phyloP scores from a whole-genome alignment of 2,113 vertebrate species.

The Ictalurus furcatus region DNA sequence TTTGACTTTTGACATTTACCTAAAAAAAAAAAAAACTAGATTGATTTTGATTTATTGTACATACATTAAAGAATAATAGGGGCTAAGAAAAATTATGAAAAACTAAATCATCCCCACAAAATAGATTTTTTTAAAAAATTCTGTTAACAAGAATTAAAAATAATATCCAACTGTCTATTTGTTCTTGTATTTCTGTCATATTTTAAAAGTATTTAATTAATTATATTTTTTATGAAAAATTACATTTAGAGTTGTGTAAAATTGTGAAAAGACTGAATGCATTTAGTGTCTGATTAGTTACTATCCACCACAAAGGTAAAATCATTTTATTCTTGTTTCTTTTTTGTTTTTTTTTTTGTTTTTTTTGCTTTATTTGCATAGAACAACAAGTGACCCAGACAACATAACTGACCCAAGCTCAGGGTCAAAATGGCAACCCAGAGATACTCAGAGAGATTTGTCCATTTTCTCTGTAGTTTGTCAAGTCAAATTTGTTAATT shows the following conservation, averaged over 20 bases:
- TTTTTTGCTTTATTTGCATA: not conserved
- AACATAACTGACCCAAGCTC: not conserved
- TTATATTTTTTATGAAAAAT: not conserved
- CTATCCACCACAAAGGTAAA: too few relatives aligned
- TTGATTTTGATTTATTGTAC: too few relatives aligned
- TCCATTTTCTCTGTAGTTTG: not conserved
- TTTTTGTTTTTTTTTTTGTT: too few relatives aligned
- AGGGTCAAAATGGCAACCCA: not conserved
- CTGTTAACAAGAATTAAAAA: too few relatives aligned
- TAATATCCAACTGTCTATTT: not conserved
- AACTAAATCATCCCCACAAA: too few relatives aligned
- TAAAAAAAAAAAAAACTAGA: too few relatives aligned
- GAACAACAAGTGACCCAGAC: not conserved
- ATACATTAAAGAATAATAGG: too few relatives aligned
- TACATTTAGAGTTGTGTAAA: not conserved
- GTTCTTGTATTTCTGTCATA: not conserved
- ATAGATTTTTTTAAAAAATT: too few relatives aligned
- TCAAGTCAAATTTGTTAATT: not conserved
- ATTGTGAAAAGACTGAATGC: not conserved
- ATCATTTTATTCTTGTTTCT: too few relatives aligned
- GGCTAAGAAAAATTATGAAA: too few relatives aligned
- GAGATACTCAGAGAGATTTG: not conserved
- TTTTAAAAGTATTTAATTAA: not conserved
- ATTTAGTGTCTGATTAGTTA: not conserved
- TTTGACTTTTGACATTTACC: too few relatives aligned